phyloP scores from a whole-genome alignment of 1,140 invertebrate genomes.

The Aleiodes sp. region DNA sequence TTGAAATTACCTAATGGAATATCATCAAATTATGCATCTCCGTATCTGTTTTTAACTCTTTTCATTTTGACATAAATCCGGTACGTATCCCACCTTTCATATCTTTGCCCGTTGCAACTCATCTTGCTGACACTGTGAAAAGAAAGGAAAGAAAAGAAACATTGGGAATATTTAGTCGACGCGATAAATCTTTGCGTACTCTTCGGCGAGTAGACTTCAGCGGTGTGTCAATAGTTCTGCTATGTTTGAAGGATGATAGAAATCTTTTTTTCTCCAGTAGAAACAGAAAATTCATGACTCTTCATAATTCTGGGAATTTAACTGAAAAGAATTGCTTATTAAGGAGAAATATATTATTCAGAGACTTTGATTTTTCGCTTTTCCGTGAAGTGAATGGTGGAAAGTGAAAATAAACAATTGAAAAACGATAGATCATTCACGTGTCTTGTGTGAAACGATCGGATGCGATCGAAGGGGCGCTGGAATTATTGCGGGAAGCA shows the following conservation, averaged over 20 bases:
- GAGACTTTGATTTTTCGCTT: no score
- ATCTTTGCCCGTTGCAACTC: not conserved
- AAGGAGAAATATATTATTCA: no score
- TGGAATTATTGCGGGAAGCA: conserved; percentile 38
- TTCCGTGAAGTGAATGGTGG: not conserved
- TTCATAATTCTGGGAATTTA: no score
- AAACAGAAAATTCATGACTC: no score
- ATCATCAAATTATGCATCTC: no score
- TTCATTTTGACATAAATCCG: not conserved
- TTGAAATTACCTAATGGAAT: no score
- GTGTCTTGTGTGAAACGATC: conserved; percentile 23
- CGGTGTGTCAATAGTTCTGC: conserved; percentile 2
- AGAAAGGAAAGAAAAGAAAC: not conserved
- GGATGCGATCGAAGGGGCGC: conserved; percentile 39
- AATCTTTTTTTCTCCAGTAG: not conserved
- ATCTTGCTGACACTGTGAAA: not conserved
- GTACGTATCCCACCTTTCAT: not conserved
- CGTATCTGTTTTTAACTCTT: not conserved
- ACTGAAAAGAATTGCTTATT: no score
- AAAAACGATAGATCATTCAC: not conserved
- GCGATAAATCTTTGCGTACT: conserved; percentile 31
- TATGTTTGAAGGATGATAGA: not conserved
- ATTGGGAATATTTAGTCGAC: conserved; percentile 15
- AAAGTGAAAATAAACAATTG: not conserved
- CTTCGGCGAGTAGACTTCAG: not conserved